Percentiles rank a stretch among this genome's conserved stretches.
phyloP scores from a whole-genome alignment of 1,140 invertebrate species.

The Diuraphis noxia region DNA sequence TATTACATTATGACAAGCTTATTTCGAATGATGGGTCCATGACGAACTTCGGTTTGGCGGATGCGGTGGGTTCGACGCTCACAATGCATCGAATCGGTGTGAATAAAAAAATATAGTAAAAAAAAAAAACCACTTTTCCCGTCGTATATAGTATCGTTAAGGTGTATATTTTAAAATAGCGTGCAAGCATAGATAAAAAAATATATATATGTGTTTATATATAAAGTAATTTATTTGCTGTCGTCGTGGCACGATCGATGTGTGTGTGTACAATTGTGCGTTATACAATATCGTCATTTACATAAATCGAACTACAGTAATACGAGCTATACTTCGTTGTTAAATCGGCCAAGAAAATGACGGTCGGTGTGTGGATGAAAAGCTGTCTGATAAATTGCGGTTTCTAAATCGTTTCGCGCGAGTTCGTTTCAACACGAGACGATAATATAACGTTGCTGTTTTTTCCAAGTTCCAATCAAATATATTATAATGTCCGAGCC shows the following conservation, averaged over 20 bases:
- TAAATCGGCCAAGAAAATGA: background rate
- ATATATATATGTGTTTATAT: background rate
- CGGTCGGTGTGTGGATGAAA: background rate
- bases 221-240: constrained; percentile 6
- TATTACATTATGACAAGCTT: background rate
- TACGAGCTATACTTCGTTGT: background rate
- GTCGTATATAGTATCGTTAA: background rate
- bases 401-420: background rate
- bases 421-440: background rate
- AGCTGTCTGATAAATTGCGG: constrained; percentile 1
- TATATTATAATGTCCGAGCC: background rate
- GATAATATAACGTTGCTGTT: background rate
- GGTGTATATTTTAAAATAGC: background rate
- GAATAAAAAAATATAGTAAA: constrained; percentile 5
- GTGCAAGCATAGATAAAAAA: background rate
- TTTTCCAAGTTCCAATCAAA: background rate
- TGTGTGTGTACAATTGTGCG: background rate
- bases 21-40: background rate
- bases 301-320: constrained; percentile 26
- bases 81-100: background rate
- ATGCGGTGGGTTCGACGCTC: background rate
- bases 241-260: background rate
- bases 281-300: constrained; percentile 9
- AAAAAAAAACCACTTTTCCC: background rate
- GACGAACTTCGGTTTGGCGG: background rate